Evolutionary conservation across 2,888 invertebrate species (phyloP).

Genomic region (Timandra comae): DNA sequence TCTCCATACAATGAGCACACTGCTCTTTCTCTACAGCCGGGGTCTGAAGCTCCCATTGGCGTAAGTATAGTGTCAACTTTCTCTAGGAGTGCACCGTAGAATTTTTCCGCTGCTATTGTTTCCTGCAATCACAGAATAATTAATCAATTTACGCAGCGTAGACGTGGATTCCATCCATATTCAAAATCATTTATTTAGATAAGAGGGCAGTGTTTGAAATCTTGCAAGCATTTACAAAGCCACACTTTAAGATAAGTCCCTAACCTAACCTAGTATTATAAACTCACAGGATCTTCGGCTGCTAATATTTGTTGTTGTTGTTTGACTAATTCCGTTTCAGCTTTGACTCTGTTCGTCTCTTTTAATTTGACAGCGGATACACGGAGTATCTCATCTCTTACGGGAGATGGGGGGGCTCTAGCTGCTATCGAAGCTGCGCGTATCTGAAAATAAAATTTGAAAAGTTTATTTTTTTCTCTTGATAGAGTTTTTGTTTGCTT

Average conservation of each 20-base stretch:
- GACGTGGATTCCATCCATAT: too few species aligned
- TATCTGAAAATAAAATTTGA: constrained; percentile 39
- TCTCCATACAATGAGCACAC: constrained; percentile 91
- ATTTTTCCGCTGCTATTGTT: constrained; percentile 69
- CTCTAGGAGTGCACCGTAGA: constrained; percentile 87
- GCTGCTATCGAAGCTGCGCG: constrained; percentile 59
- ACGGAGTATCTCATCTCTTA: constrained; percentile 58
- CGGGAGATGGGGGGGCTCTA: constrained; percentile 58
- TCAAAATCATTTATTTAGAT: too few species aligned
- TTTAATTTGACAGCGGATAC: constrained; percentile 73
- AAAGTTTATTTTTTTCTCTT: background rate
- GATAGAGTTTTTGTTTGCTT: background rate
- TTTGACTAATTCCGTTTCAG: constrained; percentile 74
- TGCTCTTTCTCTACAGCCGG: constrained; percentile 85
- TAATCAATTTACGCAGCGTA: too few species aligned
- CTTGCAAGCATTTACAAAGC: too few species aligned
- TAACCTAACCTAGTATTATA: too few species aligned
- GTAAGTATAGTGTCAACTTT: constrained; percentile 85
- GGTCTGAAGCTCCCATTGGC: constrained; percentile 82
- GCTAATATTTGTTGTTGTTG: constrained; percentile 78
- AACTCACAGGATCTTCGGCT: constrained; percentile 55
- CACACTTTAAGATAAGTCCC: too few species aligned
- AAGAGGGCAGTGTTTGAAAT: too few species aligned
- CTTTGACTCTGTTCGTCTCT: constrained; percentile 74
- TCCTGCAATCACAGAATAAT: constrained; percentile 36